A percentile compares a stretch with the other conserved stretches of the same genome.
phyloP scores from a whole-genome alignment of 2,113 vertebrate genomes.

The Microcebus murinus region DNA sequence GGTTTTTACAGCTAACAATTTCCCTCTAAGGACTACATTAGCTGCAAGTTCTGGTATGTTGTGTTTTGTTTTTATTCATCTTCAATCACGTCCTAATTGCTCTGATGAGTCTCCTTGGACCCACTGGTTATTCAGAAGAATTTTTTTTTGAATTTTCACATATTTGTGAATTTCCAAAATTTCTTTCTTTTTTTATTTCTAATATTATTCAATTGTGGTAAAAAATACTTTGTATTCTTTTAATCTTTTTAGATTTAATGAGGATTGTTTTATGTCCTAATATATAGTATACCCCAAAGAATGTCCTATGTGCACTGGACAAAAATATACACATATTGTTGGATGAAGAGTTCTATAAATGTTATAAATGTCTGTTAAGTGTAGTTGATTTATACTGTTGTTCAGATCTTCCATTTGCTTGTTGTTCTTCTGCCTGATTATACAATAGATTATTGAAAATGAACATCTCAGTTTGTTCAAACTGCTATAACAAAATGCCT shows the following conservation, averaged over 20 bases:
- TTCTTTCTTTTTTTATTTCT: neutral
- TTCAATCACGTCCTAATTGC: neutral
- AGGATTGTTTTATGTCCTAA: neutral
- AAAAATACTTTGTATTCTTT: neutral
- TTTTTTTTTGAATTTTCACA: neutral
- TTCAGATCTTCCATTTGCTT: neutral
- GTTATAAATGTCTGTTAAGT: neutral
- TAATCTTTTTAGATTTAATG: neutral
- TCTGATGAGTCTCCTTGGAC: neutral
- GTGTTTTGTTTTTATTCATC: neutral
- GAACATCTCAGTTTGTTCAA: neutral
- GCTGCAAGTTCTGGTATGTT: neutral
- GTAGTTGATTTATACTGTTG: neutral
- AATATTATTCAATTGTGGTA: neutral
- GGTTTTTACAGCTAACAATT: neutral
- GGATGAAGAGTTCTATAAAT: neutral
- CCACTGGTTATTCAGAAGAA: neutral
- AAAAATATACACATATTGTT: neutral
- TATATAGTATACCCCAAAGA: neutral
- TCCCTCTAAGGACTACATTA: neutral
- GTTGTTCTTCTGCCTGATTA: neutral
- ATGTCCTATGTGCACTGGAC: neutral
- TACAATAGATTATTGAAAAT: neutral
- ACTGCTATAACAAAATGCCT: neutral
- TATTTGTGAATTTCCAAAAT: neutral